These are phyloP conservation scores for Pasiphila rectangulata DNA, from an alignment of 2,888 invertebrate species.

Conservation along the genomic window DNA sequence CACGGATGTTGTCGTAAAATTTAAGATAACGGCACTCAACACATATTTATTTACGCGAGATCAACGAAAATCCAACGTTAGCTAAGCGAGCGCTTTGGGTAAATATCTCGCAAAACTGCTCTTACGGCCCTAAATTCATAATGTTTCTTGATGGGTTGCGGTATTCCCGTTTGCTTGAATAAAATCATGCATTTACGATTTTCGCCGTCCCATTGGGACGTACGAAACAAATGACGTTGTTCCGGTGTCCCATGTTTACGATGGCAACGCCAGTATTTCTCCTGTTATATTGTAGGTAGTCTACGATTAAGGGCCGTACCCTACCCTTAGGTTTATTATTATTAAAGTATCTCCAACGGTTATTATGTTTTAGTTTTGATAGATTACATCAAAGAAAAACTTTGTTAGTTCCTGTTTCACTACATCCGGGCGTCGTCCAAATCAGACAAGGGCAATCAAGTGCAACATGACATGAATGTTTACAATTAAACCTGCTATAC, in stretches of 20 bases:
- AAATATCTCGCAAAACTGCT: conserved; percentile 11
- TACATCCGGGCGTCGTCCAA: conserved; percentile 16
- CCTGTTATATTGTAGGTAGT: conserved; percentile 26
- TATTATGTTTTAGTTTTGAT: conserved; percentile 4
- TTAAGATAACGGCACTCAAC: too few species aligned
- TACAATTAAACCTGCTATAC: conserved; percentile 32
- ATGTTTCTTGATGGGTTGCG: conserved; percentile 19
- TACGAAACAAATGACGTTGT: conserved; percentile 36
- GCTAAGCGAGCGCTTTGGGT: conserved; percentile 6
- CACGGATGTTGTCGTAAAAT: too few species aligned
- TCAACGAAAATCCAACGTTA: conserved; percentile 6
- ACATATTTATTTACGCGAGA: conserved; percentile 26
- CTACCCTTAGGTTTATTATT: conserved; percentile 9
- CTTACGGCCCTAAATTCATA: conserved; percentile 23
- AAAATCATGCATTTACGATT: conserved; percentile 34
- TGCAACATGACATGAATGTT: conserved; percentile 42
- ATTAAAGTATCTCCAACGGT: not conserved
- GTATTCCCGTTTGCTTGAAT: conserved; percentile 28
- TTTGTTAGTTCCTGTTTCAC: not conserved
- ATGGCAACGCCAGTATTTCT: conserved; percentile 30
- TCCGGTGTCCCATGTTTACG: conserved; percentile 32
- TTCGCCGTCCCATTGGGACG: conserved; percentile 30
- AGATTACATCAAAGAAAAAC: not conserved
- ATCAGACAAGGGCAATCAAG: conserved; percentile 43
- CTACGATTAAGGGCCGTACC: conserved; percentile 12